Evolutionary conservation across 2,888 invertebrate genomes (phyloP).

Genomic region (Ectemnius cavifrons): DNA sequence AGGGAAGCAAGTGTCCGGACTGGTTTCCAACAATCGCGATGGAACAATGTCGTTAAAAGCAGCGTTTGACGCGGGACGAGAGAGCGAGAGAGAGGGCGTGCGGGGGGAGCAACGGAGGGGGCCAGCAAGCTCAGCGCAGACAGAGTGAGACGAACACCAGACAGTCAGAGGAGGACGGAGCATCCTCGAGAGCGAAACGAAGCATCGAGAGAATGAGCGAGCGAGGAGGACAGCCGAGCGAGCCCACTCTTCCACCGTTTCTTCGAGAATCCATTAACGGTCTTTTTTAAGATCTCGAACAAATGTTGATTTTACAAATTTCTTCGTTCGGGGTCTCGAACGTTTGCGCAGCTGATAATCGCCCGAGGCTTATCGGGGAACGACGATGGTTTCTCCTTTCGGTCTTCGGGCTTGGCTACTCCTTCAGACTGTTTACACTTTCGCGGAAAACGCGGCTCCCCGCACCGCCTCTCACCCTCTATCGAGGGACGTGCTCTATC

Average conservation of each 20-base stretch:
- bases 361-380: constrained; percentile 54
- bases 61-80: constrained; percentile 12
- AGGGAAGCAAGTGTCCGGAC: constrained; percentile 15
- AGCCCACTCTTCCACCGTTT: constrained; percentile 28
- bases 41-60: constrained; percentile 30
- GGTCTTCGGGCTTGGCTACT: constrained; percentile 13
- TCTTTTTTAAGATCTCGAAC: constrained; percentile 59
- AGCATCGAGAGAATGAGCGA: neutral
- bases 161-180: neutral
- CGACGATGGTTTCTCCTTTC: constrained; percentile 42
- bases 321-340: constrained; percentile 45
- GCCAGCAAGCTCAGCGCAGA: neutral
- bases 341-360: constrained; percentile 69
- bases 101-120: constrained; percentile 15
- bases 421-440: constrained; percentile 38
- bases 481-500: too few species aligned
- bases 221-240: neutral
- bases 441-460: constrained; percentile 21
- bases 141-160: neutral
- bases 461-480: neutral
- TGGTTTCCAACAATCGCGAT: constrained; percentile 19
- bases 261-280: constrained; percentile 63
- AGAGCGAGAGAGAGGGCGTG: too few species aligned
- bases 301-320: constrained; percentile 71
- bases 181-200: neutral